Evolutionary conservation across 2,888 invertebrate species (phyloP), one percentile per base, ranked within the genome.

Genomic region (Acleris laterana): DNA sequence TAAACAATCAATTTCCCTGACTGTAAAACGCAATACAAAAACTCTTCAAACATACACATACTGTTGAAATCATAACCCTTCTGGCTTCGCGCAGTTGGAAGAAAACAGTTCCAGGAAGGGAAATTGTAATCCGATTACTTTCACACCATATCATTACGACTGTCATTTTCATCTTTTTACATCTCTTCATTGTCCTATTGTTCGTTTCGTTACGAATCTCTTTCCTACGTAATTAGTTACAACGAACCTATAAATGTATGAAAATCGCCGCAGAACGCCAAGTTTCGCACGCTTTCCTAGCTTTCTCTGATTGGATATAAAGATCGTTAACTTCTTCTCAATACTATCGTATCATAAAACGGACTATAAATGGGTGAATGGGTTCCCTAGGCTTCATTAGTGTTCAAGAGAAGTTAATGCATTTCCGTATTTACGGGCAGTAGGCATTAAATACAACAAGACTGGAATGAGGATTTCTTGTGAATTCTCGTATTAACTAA

Each of bases 241-340:
- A 9, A 9, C 32, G 9, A 32, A 25, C 53, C 48, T 42, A 66
- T 46, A 38, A 63, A 38, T 53, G 38, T 22, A 48, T 52, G 55
- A 62, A 52, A 32, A 69, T 64, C 38, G 50, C 28, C 22, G 50
- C 59, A 16, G 32, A 16, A 56, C 67, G 63, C 52, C 44, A 62
- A 32, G 62, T 63, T 70, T 75, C 74, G 67, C 75, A 75, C 74
- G 67, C 69, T 74, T 71, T 75, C 72, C 56, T 59, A 59, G 53
- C 69, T 68, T 69, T 74, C 68, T 62, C 70, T 56, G 19, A 57
- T 61, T 51, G 51, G 49, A 58, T 42, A 50, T 19, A 55, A 49
- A 38, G 53, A 42, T 28, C 44, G 49, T 19, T 49, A 60, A 42
- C 48, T 52, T 11, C 22, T 50, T 32, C 50, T 46, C 59, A 58